These are phyloP conservation scores for Trichonephila clavipes DNA, from an alignment of 1,140 invertebrate genomes.

Conservation along the genomic window DNA sequence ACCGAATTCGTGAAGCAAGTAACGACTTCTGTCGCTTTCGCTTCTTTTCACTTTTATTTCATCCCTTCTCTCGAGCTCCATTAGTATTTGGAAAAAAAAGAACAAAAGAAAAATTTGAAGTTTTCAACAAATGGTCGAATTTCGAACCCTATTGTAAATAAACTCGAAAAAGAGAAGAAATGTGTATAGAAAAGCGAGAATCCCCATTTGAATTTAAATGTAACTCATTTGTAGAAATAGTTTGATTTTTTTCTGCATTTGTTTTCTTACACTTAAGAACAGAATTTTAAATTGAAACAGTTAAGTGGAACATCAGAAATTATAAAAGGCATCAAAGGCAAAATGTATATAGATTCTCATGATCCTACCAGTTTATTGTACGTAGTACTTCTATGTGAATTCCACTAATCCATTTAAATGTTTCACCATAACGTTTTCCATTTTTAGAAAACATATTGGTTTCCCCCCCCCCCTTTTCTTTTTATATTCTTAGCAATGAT, in stretches of 20 bases:
- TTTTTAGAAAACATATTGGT: no score
- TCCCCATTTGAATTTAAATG: not conserved
- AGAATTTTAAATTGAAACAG: not conserved
- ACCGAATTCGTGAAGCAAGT: slow-evolving; percentile 30
- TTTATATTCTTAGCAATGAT: no score
- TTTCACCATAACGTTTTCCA: no score
- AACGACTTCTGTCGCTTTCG: slow-evolving; percentile 31
- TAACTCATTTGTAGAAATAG: slow-evolving; percentile 35
- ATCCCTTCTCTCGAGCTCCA: not conserved
- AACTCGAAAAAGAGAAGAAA: not conserved
- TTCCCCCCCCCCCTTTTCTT: no score
- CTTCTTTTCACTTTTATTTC: not conserved
- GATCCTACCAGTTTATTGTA: no score
- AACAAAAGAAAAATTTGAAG: not conserved
- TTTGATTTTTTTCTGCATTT: not conserved
- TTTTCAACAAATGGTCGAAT: slow-evolving; percentile 50
- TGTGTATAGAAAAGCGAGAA: not conserved
- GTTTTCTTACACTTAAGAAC: not conserved
- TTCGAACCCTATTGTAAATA: slow-evolving; percentile 9
- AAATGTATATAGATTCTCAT: no score
- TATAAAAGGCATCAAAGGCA: no score
- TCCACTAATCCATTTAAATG: no score
- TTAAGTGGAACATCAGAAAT: not conserved
- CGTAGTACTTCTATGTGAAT: no score
- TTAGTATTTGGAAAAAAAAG: not conserved